Percentiles rank a stretch among this genome's conserved stretches.
Evolutionary conservation across 2,797 vertebrate species (phyloP).

Genomic region (Danio aesculapii): DNA sequence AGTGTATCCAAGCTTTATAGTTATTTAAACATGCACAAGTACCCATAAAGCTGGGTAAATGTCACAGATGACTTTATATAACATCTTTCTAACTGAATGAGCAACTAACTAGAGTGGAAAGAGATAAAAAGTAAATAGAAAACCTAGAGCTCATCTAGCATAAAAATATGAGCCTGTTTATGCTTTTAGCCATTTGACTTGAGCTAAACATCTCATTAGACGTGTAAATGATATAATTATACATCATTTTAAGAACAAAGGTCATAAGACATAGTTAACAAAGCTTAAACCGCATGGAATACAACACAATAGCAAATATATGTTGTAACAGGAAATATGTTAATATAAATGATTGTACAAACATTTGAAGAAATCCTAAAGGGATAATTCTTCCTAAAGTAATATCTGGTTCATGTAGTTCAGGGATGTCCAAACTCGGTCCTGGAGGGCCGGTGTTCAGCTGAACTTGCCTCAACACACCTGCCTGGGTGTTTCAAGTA

Average conservation of each 20-base stretch:
- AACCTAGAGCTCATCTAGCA: neutral
- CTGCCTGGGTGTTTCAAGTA: too few relatives aligned
- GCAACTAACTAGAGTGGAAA: neutral
- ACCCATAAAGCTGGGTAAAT: slow-evolving; percentile 42
- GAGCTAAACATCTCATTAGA: neutral
- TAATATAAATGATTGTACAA: neutral
- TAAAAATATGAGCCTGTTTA: neutral
- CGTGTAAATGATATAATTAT: neutral
- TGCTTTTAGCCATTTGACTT: neutral
- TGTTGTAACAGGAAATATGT: too few relatives aligned
- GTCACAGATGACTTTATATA: slow-evolving; percentile 17
- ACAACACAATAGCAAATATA: too few relatives aligned
- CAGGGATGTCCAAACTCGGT: too few relatives aligned
- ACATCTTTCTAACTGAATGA: neutral
- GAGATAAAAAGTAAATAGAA: neutral
- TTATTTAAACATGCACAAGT: slow-evolving; percentile 1
- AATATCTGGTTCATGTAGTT: neutral
- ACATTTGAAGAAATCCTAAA: neutral
- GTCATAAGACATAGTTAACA: neutral
- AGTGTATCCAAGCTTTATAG: neutral
- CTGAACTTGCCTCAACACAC: too few relatives aligned
- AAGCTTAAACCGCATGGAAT: neutral
- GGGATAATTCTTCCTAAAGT: neutral
- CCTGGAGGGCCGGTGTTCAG: too few relatives aligned
- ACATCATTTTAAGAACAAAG: neutral